phyloP scores from a whole-genome alignment of 2,888 invertebrate species.

The Sarcophaga caerulescens region DNA sequence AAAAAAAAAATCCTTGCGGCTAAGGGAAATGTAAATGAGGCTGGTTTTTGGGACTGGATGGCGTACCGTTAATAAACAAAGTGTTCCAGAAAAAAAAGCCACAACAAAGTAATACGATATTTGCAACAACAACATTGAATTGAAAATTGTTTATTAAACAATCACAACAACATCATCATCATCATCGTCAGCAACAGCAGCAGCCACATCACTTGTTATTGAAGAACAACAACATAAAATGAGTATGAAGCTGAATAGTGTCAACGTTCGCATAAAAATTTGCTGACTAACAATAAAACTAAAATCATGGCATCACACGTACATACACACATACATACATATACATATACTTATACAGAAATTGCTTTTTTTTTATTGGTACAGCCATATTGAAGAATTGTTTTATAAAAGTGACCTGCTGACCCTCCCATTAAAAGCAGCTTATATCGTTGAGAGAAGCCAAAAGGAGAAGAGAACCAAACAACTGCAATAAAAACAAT shows the following conservation, averaged over 20 bases:
- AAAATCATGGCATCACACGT: background rate
- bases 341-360: background rate
- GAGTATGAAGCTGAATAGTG: background rate
- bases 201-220: background rate
- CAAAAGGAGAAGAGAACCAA: too few species aligned
- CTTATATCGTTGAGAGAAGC: background rate
- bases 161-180: background rate
- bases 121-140: conserved; percentile 18
- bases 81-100: background rate
- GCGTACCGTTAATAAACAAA: background rate
- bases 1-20: background rate
- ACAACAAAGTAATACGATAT: conserved; percentile 14
- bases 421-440: conserved; percentile 5
- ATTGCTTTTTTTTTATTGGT: background rate
- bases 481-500: background rate
- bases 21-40: background rate
- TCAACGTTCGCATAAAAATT: conserved; percentile 26
- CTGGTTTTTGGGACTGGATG: background rate
- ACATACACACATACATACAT: background rate
- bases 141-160: conserved; percentile 46
- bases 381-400: conserved; percentile 12
- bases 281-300: conserved; percentile 16
- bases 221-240: background rate
- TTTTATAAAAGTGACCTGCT: conserved; percentile 21
- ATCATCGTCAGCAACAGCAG: background rate